Evolutionary conservation across 2,888 invertebrate species (phyloP), one percentile per base, ranked within the genome.

Genomic region (Drosophila ezoana): DNA sequence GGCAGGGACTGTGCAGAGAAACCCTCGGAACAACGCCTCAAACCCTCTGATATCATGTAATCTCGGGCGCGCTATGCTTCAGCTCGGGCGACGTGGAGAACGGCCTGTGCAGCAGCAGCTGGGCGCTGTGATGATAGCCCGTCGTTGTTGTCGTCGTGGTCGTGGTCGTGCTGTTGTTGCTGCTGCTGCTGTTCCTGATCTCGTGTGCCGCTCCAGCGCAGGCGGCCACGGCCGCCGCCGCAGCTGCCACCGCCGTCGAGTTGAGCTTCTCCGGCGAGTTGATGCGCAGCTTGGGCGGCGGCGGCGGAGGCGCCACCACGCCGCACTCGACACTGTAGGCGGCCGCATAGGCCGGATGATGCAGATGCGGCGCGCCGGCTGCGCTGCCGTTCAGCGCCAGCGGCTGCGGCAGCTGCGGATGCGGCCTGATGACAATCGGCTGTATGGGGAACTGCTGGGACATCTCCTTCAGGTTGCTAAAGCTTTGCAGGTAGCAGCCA

Each of bases 241-340:
- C 87, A 2, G 75, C 81, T 10, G 79, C 82, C 56, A 84, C 77
- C 11, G 87, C 91, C 35, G 90, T 89, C 8, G 92, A 92, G 65
- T 92, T 92, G 64, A 92, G 90, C 63, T 92, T 92, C 72, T 91
- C 92, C 18, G 92, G 92, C 16, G 92, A 92, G 81, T 90, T 92
- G 60, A 92, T 90, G 54, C 92, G 91, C 62, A 92, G 90, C 85
- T 92, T 92, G 20, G 92, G 91, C 28, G 91, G 91, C 47, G 82
- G 68, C 9, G 67, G 68, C 0, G 70, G 70, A 23, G 79, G 77
- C 16, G 76, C 78, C 48, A 63, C 72, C 3, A 66, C 75, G 5
- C 76, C 76, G 5, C 83, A 89, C 44, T 87, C 87, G n/a, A 89
- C 85, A 47, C 82, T 83, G 41, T 89, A 87, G 37, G 90, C 71